phyloP scores from a whole-genome alignment of 2,797 vertebrate species.

The Podarcis lilfordi region DNA sequence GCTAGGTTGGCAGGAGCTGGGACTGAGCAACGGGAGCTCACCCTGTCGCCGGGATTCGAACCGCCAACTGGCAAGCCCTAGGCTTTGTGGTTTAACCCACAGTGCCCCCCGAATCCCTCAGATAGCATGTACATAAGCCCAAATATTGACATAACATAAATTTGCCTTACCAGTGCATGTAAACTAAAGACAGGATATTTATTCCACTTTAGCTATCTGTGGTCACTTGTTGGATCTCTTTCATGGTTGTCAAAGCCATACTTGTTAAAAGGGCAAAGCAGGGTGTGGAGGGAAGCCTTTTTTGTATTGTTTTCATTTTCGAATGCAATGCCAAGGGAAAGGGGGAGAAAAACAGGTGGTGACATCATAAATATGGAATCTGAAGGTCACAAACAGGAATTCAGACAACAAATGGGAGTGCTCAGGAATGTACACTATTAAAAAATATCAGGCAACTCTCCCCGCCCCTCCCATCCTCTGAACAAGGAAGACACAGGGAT shows the following conservation, averaged over 20 bases:
- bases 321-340: conserved; percentile 65
- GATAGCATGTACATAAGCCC: too few species aligned
- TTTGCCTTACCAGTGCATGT: conserved; percentile 18
- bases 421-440: conserved; percentile 69
- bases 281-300: conserved; percentile 58
- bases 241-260: conserved; percentile 17
- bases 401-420: conserved; percentile 68
- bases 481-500: conserved; percentile 48
- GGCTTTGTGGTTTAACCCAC: too few species aligned
- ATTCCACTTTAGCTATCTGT: conserved; percentile 5
- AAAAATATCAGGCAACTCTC: conserved; percentile 62
- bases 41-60: too few species aligned
- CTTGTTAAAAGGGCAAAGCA: conserved; percentile 59
- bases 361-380: conserved; percentile 70
- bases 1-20: too few species aligned
- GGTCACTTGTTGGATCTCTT: conserved; percentile 9
- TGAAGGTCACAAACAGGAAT: conserved; percentile 73
- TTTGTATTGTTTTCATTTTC: conserved; percentile 70
- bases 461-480: neutral
- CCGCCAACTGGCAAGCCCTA: too few species aligned
- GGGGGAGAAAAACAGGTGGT: conserved; percentile 61
- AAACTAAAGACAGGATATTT: conserved; percentile 24
- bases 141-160: neutral
- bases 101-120: too few species aligned
- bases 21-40: too few species aligned